A percentile compares a stretch with the other conserved stretches of the same genome.
Conservation (phyloP, 1,140 invertebrate species). For the Hyles euphorbiae region DNA sequence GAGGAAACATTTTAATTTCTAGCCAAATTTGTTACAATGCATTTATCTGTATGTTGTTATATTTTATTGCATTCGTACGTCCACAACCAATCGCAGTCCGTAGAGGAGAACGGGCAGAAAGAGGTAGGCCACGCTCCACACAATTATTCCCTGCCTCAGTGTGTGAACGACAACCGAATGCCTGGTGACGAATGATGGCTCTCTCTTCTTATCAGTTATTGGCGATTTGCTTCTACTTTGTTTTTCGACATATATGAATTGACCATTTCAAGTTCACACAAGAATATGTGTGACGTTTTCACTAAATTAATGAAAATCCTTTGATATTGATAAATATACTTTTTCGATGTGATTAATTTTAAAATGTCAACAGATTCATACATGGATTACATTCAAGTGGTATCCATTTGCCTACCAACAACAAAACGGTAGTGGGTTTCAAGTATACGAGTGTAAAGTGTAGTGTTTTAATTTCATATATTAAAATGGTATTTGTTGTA, state of each 20-base stretch:
- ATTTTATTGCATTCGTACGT: constrained; percentile 75
- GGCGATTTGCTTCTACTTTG: neutral
- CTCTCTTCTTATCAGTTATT: neutral
- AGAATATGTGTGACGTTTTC: no score
- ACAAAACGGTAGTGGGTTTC: constrained; percentile 56
- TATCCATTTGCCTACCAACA: constrained; percentile 41
- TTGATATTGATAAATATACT: neutral
- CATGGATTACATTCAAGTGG: constrained; percentile 49
- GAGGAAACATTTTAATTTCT: constrained; percentile 58
- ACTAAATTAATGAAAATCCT: no score
- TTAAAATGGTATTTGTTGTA: constrained; percentile 51
- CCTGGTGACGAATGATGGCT: constrained; percentile 26
- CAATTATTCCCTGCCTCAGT: neutral
- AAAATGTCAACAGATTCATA: constrained; percentile 55
- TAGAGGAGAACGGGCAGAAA: constrained; percentile 72
- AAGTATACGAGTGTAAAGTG: constrained; percentile 37
- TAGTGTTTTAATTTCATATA: constrained; percentile 49
- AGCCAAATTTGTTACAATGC: constrained; percentile 67
- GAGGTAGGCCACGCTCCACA: constrained; percentile 63
- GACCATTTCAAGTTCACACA: no score
- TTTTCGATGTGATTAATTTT: constrained; percentile 13
- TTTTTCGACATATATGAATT: no score
- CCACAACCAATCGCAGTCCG: constrained; percentile 74
- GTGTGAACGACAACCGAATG: constrained; percentile 30
- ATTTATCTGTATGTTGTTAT: constrained; percentile 74